Percentiles rank a stretch among this genome's conserved stretches.
Conservation (phyloP, 1,140 invertebrate genomes). For the Cardiocondyla obscurior region DNA sequence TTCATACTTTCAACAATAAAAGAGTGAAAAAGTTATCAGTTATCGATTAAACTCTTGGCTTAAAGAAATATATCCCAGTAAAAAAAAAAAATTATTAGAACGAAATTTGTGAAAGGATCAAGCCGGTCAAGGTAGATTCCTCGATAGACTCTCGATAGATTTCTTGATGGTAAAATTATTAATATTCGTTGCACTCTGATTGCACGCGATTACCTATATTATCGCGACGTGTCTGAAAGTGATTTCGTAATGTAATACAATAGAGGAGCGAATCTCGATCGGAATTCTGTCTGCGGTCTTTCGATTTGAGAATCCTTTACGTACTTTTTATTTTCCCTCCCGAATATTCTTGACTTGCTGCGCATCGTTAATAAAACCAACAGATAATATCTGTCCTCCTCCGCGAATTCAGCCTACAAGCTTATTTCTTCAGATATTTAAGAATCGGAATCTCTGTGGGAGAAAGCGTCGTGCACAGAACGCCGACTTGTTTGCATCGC, state of each 20-base stretch:
- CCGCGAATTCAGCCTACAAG: constrained; percentile 3
- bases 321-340: background rate
- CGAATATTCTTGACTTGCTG: background rate
- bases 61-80: background rate
- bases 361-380: constrained; percentile 24
- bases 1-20: constrained; percentile 9
- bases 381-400: constrained; percentile 30
- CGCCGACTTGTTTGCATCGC: background rate
- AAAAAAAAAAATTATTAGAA: background rate
- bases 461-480: background rate
- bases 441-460: background rate
- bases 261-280: background rate
- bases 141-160: background rate
- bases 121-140: background rate
- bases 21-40: background rate
- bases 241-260: constrained; percentile 34
- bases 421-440: constrained; percentile 22
- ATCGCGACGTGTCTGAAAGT: constrained; percentile 41
- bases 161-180: background rate
- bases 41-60: background rate
- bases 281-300: constrained; percentile 20
- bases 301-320: background rate
- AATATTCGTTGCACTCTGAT: constrained; percentile 16
- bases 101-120: background rate
- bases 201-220: constrained; percentile 1